A percentile compares a stretch with the other conserved stretches of the same genome.
These are phyloP conservation scores for Castor canadensis DNA, from an alignment of 2,113 vertebrate genomes.

Conservation along the genomic window DNA sequence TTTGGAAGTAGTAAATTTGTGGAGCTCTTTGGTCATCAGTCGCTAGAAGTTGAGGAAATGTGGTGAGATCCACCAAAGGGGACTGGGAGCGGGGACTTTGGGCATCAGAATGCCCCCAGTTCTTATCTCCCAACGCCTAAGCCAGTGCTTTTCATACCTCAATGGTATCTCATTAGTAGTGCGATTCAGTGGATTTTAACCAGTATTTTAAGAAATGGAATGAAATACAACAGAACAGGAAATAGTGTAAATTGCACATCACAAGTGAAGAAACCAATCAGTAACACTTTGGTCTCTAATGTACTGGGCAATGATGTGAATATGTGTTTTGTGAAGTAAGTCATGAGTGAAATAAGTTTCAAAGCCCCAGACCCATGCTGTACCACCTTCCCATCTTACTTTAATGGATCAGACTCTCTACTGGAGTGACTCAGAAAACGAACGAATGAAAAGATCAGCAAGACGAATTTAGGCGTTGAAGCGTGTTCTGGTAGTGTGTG, in stretches of 20 bases:
- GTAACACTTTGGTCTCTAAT: background rate
- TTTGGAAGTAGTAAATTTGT: background rate
- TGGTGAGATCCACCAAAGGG: background rate
- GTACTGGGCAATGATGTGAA: background rate
- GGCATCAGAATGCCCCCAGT: background rate
- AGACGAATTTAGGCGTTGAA: background rate
- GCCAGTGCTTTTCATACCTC: background rate
- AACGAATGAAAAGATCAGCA: background rate
- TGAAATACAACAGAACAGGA: background rate
- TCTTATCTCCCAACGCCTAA: background rate
- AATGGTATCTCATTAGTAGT: background rate
- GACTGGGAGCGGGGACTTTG: too few relatives aligned
- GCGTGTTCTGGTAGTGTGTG: too few relatives aligned
- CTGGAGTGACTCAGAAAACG: background rate
- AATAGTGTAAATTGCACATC: background rate
- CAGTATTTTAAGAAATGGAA: background rate
- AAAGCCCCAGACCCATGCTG: accelerated
- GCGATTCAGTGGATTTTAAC: background rate
- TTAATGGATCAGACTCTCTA: accelerated
- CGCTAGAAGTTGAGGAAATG: background rate
- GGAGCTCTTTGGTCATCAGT: background rate
- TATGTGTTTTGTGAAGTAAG: background rate
- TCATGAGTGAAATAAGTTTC: background rate
- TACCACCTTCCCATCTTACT: accelerated
- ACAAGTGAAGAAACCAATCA: background rate